phyloP scores from a whole-genome alignment of 2,797 vertebrate species.

The Buceros bicornis region DNA sequence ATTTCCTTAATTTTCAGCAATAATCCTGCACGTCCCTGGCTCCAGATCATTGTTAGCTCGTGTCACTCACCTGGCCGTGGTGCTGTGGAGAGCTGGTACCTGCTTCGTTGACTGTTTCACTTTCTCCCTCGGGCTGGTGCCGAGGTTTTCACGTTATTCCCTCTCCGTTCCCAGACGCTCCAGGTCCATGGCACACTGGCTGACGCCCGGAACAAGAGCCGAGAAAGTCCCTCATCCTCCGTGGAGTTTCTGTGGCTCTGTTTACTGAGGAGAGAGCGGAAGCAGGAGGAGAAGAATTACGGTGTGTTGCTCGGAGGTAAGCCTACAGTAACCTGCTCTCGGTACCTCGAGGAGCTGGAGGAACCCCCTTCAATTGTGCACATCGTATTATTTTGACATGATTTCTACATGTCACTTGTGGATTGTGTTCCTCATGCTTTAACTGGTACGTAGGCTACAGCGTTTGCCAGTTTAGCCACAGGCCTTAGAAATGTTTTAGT shows the following conservation, averaged over 20 bases:
- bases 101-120: not conserved
- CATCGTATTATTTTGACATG: not conserved
- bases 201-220: conserved; percentile 2
- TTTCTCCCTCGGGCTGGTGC: not conserved
- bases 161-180: not conserved
- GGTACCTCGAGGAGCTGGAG: not conserved
- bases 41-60: not conserved
- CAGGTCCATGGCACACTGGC: not conserved
- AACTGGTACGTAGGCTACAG: not conserved
- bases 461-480: not conserved
- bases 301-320: conserved; percentile 19
- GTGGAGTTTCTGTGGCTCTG: conserved; percentile 11
- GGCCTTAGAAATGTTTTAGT: not conserved
- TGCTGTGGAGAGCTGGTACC: not conserved
- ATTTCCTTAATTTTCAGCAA: conserved; percentile 20
- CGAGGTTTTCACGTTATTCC: not conserved
- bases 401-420: not conserved
- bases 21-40: not conserved
- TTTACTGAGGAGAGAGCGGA: not conserved
- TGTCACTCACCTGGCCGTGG: conserved; percentile 24
- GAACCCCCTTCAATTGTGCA: not conserved
- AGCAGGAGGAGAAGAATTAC: not conserved
- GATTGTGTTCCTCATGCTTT: not conserved
- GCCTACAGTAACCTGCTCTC: not conserved
- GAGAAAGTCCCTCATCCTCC: not conserved